Percentiles rank a stretch among this genome's conserved stretches.
Evolutionary conservation across 1,140 invertebrate species (phyloP).

Genomic region (Globodera ellingtonae): DNA sequence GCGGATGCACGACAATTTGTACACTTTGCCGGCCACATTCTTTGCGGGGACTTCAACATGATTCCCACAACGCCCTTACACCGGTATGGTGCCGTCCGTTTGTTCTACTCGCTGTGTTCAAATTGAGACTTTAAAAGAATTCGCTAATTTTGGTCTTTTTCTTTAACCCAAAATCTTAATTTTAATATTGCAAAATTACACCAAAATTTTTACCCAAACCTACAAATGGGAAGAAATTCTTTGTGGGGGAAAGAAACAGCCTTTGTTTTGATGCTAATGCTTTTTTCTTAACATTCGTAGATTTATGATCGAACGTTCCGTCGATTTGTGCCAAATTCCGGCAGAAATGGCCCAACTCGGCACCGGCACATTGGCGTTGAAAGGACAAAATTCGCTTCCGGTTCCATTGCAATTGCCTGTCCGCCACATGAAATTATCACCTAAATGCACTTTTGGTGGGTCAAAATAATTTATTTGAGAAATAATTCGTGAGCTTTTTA

Average conservation of each 20-base stretch:
- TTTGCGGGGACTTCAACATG: slow-evolving; percentile 36
- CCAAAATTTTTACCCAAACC: neutral
- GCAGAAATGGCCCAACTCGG: neutral
- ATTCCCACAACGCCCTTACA: slow-evolving; percentile 23
- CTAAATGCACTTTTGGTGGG: slow-evolving; percentile 3
- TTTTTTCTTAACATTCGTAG: neutral
- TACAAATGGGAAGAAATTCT: neutral
- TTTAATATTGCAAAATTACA: too few species aligned
- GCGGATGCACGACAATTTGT: neutral
- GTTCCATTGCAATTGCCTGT: neutral
- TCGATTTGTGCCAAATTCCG: slow-evolving; percentile 1
- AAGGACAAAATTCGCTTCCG: neutral
- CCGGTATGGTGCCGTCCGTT: neutral
- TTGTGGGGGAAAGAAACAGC: too few species aligned
- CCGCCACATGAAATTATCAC: neutral
- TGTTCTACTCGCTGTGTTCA: neutral
- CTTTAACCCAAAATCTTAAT: neutral
- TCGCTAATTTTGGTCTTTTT: too few species aligned
- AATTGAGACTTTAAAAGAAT: too few species aligned
- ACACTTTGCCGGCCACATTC: slow-evolving; percentile 32
- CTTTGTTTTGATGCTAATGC: too few species aligned
- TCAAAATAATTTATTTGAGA: neutral
- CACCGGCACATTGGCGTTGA: neutral
- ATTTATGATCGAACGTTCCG: slow-evolving; percentile 20
- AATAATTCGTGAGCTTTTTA: slow-evolving; percentile 8